Evolutionary conservation across 2,888 invertebrate species (phyloP), one percentile per base, ranked within the genome.

Genomic region (Thecophora atra): DNA sequence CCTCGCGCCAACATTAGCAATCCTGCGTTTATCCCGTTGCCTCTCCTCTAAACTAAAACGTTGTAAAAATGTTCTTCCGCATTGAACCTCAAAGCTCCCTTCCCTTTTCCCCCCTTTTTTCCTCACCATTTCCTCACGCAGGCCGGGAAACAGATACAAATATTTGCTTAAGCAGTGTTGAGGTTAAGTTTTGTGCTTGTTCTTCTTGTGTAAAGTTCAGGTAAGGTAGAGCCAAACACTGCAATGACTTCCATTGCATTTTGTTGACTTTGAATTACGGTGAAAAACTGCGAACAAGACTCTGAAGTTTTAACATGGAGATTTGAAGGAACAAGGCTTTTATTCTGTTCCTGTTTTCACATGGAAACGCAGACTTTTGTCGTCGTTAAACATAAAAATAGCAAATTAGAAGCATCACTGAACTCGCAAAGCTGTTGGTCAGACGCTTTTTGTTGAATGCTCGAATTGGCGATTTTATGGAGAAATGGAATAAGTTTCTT

Each of bases 81-180:
- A 75, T 73, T 70, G 74, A 11, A 37, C 72, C 70, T 72, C 70
- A 73, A 75, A 69, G 44, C 17, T 24, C 42, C 51, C 54, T 70
- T 62, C 52, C 62, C 15, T 54, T 30, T 56, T 30, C 37, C 51
- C 8, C n/a, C 19, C 26, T 19, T 52, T 52, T 28, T 17, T 4
- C 54, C 3, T 2, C 15, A 3, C 28, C 24, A 26, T 24, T 47
- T 11, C 47, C 1, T 3, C 2, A 58, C 58, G 15, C 17, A 60
- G 28, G 66, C 21, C 26, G 42, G 67, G 70, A 64, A 76, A 77
- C 80, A 78, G 77, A 79, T 78, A 80, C 81, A 85, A 85, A 85
- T 85, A 84, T 85, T 85, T 84, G 83, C 79, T 81, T 80, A 80
- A 83, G 81, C 82, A 83, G 82, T 84, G 82, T 85, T 85, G 83